A percentile compares a stretch with the other conserved stretches of the same genome.
These are phyloP conservation scores for Tapirus terrestris DNA, from an alignment of 2,113 vertebrate genomes.

Conservation along the genomic window DNA sequence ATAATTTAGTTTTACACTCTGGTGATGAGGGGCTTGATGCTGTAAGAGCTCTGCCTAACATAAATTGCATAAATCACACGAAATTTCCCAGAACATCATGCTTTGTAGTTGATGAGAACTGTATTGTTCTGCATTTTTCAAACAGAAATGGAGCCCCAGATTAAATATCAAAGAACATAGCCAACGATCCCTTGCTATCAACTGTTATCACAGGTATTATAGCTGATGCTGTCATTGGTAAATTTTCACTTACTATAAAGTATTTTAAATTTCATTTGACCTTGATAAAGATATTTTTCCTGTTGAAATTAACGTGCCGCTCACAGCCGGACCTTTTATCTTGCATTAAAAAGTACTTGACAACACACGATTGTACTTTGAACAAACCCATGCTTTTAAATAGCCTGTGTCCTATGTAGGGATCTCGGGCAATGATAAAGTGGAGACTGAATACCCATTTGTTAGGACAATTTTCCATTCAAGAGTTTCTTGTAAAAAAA, in stretches of 20 bases:
- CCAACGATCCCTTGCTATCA: slow-evolving; percentile 3
- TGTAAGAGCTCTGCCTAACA: slow-evolving; percentile 33
- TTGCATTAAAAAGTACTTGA: slow-evolving; percentile 51
- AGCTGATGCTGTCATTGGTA: neutral
- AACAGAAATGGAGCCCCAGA: slow-evolving; percentile 27
- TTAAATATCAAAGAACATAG: slow-evolving; percentile 24
- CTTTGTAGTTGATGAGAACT: neutral
- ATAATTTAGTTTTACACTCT: slow-evolving; percentile 53
- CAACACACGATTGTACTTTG: slow-evolving; percentile 43
- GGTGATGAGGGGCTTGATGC: neutral
- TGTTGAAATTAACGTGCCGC: slow-evolving; percentile 14
- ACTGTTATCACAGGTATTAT: neutral
- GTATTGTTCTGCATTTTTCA: slow-evolving; percentile 31
- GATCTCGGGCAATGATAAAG: slow-evolving; percentile 58
- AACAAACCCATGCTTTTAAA: slow-evolving; percentile 64
- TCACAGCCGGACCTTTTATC: slow-evolving; percentile 51
- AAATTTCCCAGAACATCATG: slow-evolving; percentile 29
- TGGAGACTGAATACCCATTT: slow-evolving; percentile 37
- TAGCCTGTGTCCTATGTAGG: neutral
- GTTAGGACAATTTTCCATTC: slow-evolving; percentile 60
- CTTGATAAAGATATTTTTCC: neutral
- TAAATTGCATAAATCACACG: slow-evolving; percentile 61
- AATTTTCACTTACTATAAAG: neutral
- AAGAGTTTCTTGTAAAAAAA: slow-evolving; percentile 66
- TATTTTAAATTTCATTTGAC: slow-evolving; percentile 38